Evolutionary conservation across 2,113 vertebrate species (phyloP), one percentile per base, ranked within the genome.

Genomic region (Semnornis frantzii): DNA sequence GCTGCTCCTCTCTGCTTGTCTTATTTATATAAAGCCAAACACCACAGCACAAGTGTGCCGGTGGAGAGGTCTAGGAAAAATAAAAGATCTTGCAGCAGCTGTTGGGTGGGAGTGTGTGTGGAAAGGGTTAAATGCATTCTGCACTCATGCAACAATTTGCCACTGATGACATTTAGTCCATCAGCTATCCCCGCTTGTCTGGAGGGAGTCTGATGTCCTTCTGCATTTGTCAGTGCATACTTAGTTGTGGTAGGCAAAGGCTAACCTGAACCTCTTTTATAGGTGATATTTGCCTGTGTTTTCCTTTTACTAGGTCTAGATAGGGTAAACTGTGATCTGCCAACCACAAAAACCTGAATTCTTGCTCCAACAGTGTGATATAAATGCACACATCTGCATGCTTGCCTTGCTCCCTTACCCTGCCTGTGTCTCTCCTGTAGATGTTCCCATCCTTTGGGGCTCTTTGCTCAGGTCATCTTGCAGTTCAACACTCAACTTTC

Each of bases 121-220:
- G 64, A 66, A 88, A 90, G 69, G 77, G 55, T 89, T 90, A 90
- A 77, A 54, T 17, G 34, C 31, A 24, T 70, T 70, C 81, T 58
- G 28, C 46, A 54, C 3, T 48, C 1, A 0, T 58, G 15, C 60
- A 73, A 21, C 69, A 48, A 48, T 54, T 82, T 66, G 9, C 33
- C 21, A 31, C 59, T 69, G 4, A 3, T 60, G 64, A 15, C 52
- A 73, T 73, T 88, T 85, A 2, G 46, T 80, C 77, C 12, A 5
- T 33, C 14, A 52, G 23, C 48, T 52, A 4, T 28, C 50, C 69
- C 59, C 28, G 15, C 68, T 68, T 90, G 33, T 57, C 54, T 55
- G 20, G 39, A 50, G n/a, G 57, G 52, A 91, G 57, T 3, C 57
- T 46, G 65, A 66, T 66, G 63, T 81, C 37, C 62, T 84, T 58